Evolutionary conservation across 2,888 invertebrate species (phyloP), one percentile per base, ranked within the genome.

Genomic region (Enchytraeus crypticus): DNA sequence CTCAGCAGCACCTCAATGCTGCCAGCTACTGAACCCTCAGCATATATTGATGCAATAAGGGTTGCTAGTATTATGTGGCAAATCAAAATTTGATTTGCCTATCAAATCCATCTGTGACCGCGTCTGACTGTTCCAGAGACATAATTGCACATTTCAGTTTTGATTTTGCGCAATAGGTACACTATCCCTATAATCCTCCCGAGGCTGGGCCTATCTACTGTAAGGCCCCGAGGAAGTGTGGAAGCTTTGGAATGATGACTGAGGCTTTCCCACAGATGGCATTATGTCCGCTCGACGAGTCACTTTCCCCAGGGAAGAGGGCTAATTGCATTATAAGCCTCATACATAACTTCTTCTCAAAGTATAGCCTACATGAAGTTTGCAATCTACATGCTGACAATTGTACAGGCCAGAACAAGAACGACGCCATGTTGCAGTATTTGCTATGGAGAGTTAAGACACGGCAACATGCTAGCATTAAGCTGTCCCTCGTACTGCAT

Each of bases 221-320:
- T 51, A 62, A 63, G 34, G 67, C 66, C 4, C 69, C 69, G 11
- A 58, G 69, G 38, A 70, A 68, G 51, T 69, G 68, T 61, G 62
- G 66, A 11, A 45, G 67, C 23, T 70, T 70, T 66, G 69, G 46
- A 5, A 27, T 51, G n/a, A 27, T 29, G 27, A 30, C 51, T 4
- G 51, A 51, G 14, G 51, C 29, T 2, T 29, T 60, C 23, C 45
- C 5, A 18, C 27, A 46, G 29, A 53, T 68, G 59, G 64, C 67
- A 18, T 66, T 65, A 53, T 71, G 61, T 54, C 63, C 68, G 8
- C 59, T 70, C 49, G 71, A 71, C 55, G 69, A 71, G 51, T 64
- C 59, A 1, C 32, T 59, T 11, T 51, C 26, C 33, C 33, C n/a
- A 5, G 57, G 62, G 5, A 69, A 69, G 54, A 65, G 69, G 8